Conservation (phyloP, 1,140 invertebrate species). For the Nylanderia fulva region DNA sequence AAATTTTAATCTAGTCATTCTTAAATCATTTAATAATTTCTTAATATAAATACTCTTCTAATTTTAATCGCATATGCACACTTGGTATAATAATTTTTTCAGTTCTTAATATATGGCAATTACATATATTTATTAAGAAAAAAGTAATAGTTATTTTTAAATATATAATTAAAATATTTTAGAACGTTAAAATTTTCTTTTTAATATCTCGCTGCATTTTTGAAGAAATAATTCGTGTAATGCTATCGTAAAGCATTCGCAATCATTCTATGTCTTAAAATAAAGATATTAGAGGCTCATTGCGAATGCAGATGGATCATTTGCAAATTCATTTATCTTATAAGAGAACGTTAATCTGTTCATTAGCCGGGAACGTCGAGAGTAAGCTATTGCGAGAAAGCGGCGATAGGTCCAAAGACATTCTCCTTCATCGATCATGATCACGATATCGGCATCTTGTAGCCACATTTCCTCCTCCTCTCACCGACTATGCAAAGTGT, state of each 20-base stretch:
- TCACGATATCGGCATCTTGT: constrained; percentile 34
- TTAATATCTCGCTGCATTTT: background rate
- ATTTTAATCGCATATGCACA: background rate
- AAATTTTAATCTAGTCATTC: background rate
- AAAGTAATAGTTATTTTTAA: background rate
- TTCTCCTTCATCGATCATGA: constrained; percentile 43
- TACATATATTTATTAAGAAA: constrained; percentile 3
- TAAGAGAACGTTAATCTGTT: constrained; percentile 43
- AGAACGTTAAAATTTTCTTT: background rate
- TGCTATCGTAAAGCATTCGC: background rate
- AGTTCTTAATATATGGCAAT: background rate
- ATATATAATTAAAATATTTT: background rate
- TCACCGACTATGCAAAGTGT: background rate
- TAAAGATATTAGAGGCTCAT: background rate
- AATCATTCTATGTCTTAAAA: background rate
- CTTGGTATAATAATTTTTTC: no score
- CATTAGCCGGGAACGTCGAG: constrained; percentile 13
- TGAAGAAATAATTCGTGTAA: background rate
- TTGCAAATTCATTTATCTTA: constrained; percentile 49
- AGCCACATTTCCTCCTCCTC: constrained; percentile 5
- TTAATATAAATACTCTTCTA: background rate
- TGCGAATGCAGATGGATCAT: background rate
- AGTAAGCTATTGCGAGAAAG: constrained; percentile 43
- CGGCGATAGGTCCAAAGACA: constrained; percentile 29
- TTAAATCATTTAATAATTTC: background rate